Percentiles rank a stretch among this genome's conserved stretches.
Conservation (phyloP, 2,797 vertebrate species). For the Monodelphis domestica region DNA sequence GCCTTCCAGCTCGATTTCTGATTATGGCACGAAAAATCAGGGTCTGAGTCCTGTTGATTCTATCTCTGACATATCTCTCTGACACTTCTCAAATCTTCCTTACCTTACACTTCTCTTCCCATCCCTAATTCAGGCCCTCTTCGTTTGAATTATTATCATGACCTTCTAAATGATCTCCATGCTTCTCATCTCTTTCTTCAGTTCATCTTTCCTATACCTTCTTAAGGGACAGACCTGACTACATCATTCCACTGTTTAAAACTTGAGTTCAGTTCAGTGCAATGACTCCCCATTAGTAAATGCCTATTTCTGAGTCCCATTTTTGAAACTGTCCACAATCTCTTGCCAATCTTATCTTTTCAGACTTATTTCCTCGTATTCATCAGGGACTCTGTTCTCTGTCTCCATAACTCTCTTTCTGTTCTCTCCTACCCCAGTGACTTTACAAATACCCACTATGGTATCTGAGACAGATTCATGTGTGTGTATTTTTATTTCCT, state of each 20-base stretch:
- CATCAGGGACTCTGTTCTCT: not conserved
- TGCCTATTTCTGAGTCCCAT: not conserved
- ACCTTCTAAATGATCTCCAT: not conserved
- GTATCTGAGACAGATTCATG: not conserved
- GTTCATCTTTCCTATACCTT: not conserved
- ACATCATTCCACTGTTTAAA: not conserved
- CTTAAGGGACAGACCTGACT: not conserved
- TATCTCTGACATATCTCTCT: not conserved
- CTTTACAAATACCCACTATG: not conserved
- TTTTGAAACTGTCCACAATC: not conserved
- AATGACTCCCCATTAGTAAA: not conserved
- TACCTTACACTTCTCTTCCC: not conserved
- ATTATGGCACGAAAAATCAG: not conserved
- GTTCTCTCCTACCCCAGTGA: not conserved
- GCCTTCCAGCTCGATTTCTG: not conserved
- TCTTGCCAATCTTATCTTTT: not conserved
- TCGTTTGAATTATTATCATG: not conserved
- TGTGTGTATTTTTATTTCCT: not conserved
- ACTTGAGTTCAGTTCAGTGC: no score
- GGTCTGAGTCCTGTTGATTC: not conserved
- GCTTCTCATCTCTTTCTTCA: not conserved
- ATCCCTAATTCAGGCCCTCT: not conserved
- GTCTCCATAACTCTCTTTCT: not conserved
- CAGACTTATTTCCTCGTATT: not conserved
- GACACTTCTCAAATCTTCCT: not conserved